Evolutionary conservation across 2,888 invertebrate genomes (phyloP), one percentile per base, ranked within the genome.

Genomic region (Deilephila elpenor): DNA sequence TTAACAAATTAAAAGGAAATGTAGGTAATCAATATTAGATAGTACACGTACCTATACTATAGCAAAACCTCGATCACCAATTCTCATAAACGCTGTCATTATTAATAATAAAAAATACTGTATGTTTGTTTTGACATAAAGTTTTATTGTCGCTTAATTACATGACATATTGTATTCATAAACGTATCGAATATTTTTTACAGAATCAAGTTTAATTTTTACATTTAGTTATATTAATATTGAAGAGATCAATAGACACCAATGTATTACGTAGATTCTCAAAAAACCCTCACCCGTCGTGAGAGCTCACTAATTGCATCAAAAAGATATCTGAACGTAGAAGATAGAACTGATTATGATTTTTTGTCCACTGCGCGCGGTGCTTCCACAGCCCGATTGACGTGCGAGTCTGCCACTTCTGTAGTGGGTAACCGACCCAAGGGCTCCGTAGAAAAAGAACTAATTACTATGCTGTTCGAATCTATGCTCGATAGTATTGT

Each of bases 261-360:
- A 59, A 93, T 93, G 93, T 92, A 84, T 83, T 93, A 91, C 77
- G 74, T 91, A 5, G 93, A 94, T 78, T 86, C 91, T 17, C 90
- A 92, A 79, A 83, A 88, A 72, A 92, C 90, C 11, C 62, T 89
- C 14, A 92, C 91, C 19, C 89, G 93, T 3, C 89, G 92, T 34
- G 92, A 93, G 14, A 94, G 93, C 79, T 93, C 93, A 20, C 79
- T 93, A 53, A 75, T 91, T 60, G 62, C 82, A 5, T 70, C 82
- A 1, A 85, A 79, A 71, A 80, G 67, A 72, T 60, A 71, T 72
- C 73, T 61, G 6, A 19, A 53, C 3, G 51, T 51, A 32, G 82
- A 83, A 34, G 73, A 76, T 4, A 77, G 71, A 70, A 62, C 60
- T 25, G 86, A 86, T 20, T 77, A 72, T 60, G 88, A 86, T 3